Percentiles rank a stretch among this genome's conserved stretches.
Conservation (phyloP, 2,113 vertebrate genomes). For the Thunnus maccoyii region DNA sequence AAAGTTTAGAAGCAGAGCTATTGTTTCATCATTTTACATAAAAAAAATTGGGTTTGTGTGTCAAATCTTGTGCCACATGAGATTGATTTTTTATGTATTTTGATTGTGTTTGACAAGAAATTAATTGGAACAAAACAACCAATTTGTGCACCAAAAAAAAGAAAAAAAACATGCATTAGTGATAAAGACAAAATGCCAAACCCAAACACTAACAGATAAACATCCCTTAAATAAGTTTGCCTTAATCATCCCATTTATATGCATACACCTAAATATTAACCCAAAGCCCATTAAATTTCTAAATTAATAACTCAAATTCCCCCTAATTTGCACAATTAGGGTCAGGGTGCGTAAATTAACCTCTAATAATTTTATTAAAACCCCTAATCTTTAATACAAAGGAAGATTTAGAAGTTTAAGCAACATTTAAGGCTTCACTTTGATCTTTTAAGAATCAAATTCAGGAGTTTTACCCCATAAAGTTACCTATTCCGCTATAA, state of each 20-base stretch:
- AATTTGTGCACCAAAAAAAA: background rate
- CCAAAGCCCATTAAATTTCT: background rate
- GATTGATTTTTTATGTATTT: no score
- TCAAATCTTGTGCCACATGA: no score
- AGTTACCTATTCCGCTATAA: background rate
- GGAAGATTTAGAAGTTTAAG: background rate
- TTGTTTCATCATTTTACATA: no score
- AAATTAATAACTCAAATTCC: background rate
- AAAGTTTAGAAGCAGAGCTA: no score
- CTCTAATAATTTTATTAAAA: constrained; percentile 22
- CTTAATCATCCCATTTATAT: background rate
- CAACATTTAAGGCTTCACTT: background rate
- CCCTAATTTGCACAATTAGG: constrained; percentile 3
- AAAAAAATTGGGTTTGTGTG: no score
- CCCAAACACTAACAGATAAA: background rate
- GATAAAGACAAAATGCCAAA: background rate
- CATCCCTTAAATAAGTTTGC: no score
- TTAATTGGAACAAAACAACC: background rate
- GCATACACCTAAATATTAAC: background rate
- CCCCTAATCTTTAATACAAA: background rate
- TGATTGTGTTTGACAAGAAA: background rate
- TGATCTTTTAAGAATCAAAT: constrained; percentile 20
- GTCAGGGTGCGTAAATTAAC: background rate
- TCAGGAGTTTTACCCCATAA: background rate
- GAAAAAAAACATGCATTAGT: background rate